Conservation (phyloP, 2,888 invertebrate species). For the Desoria tigrina region DNA sequence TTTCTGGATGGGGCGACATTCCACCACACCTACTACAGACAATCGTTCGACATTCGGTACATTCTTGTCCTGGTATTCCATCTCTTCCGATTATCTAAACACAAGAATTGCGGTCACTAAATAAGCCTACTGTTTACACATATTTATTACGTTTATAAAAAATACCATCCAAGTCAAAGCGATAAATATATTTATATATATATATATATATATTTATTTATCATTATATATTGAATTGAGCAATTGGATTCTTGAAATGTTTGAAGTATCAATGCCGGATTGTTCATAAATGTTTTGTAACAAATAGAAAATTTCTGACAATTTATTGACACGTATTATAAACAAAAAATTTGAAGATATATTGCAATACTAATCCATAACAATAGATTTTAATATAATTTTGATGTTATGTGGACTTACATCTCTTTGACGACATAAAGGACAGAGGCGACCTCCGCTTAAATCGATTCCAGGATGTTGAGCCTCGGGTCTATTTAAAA, state of each 20-base stretch:
- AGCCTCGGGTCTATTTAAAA: constrained; percentile 47
- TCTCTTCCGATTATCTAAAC: constrained; percentile 38
- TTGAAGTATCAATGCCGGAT: too few species aligned
- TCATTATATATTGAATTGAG: too few species aligned
- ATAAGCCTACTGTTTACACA: too few species aligned
- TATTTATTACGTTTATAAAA: not conserved
- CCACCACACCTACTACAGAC: constrained; percentile 55
- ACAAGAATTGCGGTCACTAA: not conserved
- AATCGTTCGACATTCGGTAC: constrained; percentile 55
- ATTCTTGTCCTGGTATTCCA: constrained; percentile 54
- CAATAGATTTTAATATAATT: too few species aligned
- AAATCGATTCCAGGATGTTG: constrained; percentile 45
- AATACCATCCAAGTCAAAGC: constrained; percentile 1
- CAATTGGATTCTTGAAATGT: too few species aligned
- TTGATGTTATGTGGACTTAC: too few species aligned
- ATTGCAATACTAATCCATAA: too few species aligned
- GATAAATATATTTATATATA: not conserved
- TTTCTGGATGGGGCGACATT: constrained; percentile 54
- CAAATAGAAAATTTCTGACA: too few species aligned
- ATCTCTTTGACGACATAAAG: constrained; percentile 54
- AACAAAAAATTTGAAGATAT: too few species aligned
- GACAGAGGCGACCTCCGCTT: constrained; percentile 49
- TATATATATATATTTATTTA: not conserved
- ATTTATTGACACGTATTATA: too few species aligned
- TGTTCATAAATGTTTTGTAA: too few species aligned